phyloP scores from a whole-genome alignment of 2,113 vertebrate species.

The Leuciscus idus region DNA sequence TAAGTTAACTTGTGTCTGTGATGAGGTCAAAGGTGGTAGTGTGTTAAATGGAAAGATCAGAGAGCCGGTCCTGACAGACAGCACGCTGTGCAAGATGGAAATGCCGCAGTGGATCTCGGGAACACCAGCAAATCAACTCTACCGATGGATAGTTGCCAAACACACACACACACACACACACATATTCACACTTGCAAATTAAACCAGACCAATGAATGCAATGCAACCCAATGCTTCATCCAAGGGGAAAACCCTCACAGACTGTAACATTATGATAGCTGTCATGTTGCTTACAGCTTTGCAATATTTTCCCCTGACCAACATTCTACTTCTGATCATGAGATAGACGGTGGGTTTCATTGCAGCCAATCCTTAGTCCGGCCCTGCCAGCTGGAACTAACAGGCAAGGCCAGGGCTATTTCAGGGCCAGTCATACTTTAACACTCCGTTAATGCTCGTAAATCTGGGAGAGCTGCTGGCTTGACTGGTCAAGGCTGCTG shows the following conservation, averaged over 20 bases:
- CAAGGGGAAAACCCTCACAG: conserved; percentile 22
- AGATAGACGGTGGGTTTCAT: conserved; percentile 63
- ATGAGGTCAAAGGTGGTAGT: conserved; percentile 56
- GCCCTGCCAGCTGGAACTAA: conserved; percentile 53
- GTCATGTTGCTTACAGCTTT: conserved; percentile 62
- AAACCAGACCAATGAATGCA: neutral
- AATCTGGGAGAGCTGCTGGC: conserved; percentile 46
- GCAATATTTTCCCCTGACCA: conserved; percentile 53
- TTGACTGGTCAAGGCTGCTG: conserved; percentile 40
- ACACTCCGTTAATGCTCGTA: conserved; percentile 62
- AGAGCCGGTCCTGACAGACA: conserved; percentile 23
- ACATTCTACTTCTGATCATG: conserved; percentile 62
- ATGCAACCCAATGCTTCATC: neutral
- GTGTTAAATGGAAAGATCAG: conserved; percentile 54
- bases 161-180: neutral
- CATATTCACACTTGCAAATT: neutral
- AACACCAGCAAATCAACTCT: conserved; percentile 50
- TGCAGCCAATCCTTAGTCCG: conserved; percentile 53
- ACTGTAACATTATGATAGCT: conserved; percentile 46
- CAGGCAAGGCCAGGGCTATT: conserved; percentile 49
- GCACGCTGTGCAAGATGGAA: conserved; percentile 27
- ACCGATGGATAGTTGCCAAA: neutral
- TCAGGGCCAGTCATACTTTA: conserved; percentile 55
- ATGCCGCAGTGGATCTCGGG: conserved; percentile 18
- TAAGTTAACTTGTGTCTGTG: conserved; percentile 14